Evolutionary conservation across 2,113 vertebrate species (phyloP).

Genomic region (Silurus meridionalis): DNA sequence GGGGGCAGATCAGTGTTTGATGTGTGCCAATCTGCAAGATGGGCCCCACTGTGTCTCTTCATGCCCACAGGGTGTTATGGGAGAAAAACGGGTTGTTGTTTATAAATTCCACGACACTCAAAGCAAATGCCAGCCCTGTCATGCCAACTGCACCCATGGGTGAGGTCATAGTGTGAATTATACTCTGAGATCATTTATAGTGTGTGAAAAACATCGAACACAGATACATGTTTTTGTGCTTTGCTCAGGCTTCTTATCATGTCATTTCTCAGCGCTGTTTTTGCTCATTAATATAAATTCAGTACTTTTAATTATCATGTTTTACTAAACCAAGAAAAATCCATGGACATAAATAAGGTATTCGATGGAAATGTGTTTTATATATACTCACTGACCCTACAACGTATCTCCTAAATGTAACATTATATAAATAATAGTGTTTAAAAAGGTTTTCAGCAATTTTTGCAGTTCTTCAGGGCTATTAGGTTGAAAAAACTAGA

Average conservation of each 20-base stretch:
- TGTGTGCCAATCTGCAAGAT: conserved; percentile 79
- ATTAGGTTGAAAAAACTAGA: not conserved
- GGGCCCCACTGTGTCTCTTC: conserved; percentile 86
- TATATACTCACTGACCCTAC: not conserved
- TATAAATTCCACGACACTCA: conserved; percentile 82
- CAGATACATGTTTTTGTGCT: not conserved
- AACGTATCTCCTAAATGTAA: not conserved
- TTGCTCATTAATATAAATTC: no score
- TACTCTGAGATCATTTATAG: not conserved
- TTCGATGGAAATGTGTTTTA: not conserved
- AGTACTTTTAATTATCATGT: no score
- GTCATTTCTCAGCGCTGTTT: not conserved
- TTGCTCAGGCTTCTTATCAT: not conserved
- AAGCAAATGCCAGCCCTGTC: conserved; percentile 81
- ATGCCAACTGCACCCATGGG: conserved; percentile 84
- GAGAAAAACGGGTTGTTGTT: conserved; percentile 80
- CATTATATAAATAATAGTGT: not conserved
- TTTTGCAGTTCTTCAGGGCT: not conserved
- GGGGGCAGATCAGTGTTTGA: conserved; percentile 83
- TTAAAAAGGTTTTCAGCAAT: not conserved
- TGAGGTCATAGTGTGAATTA: conserved; percentile 57
- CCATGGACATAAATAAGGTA: not conserved
- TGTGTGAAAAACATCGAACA: not conserved
- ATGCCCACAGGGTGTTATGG: conserved; percentile 84
- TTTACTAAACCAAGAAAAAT: no score